Base-by-base conservation (phyloP, 1,140 invertebrate species). In the Gryllus bimaculatus region DNA sequence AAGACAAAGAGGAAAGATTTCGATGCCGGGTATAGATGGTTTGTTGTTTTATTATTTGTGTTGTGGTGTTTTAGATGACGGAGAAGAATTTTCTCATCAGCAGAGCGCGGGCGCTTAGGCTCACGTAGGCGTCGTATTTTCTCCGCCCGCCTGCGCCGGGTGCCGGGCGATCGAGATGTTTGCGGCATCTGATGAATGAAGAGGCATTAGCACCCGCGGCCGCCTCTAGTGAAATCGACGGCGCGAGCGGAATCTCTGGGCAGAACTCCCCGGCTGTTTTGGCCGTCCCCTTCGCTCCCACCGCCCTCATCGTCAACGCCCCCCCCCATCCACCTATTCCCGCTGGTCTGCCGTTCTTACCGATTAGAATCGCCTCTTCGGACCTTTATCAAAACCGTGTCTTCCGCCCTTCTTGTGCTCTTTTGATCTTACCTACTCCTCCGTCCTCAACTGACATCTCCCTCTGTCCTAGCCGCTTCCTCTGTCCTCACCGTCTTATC, bases 41-140 rank as follows among this genome's bases (percentile, higher is more conserved):
- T 66, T 18, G 8, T 48, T 48, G 39, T 76, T 76, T 47, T 77
- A 13, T 48, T 77, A 20, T 77, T 77, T 77, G 48, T 77, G 49
- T 54, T 77, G 12, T 77, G 15, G 12, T 77, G 76, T 48, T 48
- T 18, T n/a, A 77, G 76, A 77, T 77, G 76, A 77, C n/a, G 76
- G 76, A 77, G 18, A 77, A 49, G 48, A 77, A 54, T 77, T 77
- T 77, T 77, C 76, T 77, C 76, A 77, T 77, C 76, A 48, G 13
- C 8, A 47, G 48, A 76, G 48, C 18, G 48, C 18, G 8, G 47
- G 18, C 47, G 47, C 75, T 26, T 76, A 47, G 75, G 39, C 26
- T 21, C 54, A 66, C 54, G 18, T 66, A 66, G 54, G 18, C 54
- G 54, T 66, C 18, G 10, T 18, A 13, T 66, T 39, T 39, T 39